Evolutionary conservation across 2,888 invertebrate genomes (phyloP).

Genomic region (Lasioglossum zephyrum): DNA sequence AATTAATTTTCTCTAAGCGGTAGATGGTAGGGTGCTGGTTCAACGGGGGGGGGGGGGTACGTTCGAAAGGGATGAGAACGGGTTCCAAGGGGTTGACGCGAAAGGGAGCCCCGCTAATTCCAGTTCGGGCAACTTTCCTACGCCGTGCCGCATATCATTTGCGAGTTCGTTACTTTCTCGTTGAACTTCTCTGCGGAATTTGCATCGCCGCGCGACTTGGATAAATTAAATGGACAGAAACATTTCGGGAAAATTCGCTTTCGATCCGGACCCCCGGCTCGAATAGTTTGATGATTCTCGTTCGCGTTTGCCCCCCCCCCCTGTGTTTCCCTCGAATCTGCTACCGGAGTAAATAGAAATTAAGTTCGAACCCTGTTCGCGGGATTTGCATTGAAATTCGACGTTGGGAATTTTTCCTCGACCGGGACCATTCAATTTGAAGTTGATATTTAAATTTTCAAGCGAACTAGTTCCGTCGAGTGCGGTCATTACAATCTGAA

Average conservation of each 20-base stretch:
- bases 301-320: background rate
- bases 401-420: background rate
- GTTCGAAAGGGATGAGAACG: background rate
- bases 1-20: conserved; percentile 50
- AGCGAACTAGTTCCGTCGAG: background rate
- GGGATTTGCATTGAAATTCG: background rate
- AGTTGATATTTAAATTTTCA: background rate
- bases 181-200: conserved; percentile 43
- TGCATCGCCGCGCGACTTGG: conserved; percentile 32
- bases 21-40: background rate
- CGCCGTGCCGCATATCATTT: conserved; percentile 44
- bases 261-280: background rate
- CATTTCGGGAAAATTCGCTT: conserved; percentile 3
- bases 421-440: background rate
- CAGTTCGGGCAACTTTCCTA: conserved; percentile 39
- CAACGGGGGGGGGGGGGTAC: background rate
- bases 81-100: conserved; percentile 5
- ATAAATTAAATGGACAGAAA: conserved; percentile 42
- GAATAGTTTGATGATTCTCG: background rate
- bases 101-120: conserved; percentile 39
- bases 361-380: background rate
- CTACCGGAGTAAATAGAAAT: background rate
- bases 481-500: conserved; percentile 1
- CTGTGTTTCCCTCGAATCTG: background rate
- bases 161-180: conserved; percentile 51